Conservation (phyloP, 2,888 invertebrate species). For the Magallana nippona region DNA sequence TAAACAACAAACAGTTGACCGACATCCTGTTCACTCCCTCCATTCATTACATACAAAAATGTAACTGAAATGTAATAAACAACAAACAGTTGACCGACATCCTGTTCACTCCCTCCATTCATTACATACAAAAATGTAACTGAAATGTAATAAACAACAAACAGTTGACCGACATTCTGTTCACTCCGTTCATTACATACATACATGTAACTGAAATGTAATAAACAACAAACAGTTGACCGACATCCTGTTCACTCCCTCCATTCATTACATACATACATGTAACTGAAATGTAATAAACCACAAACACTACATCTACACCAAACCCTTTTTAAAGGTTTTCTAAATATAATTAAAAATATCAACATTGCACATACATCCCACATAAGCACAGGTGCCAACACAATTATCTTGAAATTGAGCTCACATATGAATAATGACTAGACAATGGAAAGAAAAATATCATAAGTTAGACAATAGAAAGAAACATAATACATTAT, state of each 20-base stretch:
- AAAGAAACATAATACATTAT: too few species aligned
- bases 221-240: not conserved
- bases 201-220: not conserved
- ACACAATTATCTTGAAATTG: not conserved
- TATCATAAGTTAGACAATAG: too few species aligned
- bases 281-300: not conserved
- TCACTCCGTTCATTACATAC: too few species aligned
- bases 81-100: too few species aligned
- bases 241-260: too few species aligned
- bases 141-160: not conserved
- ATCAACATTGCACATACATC: slow-evolving; percentile 26
- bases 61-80: not conserved
- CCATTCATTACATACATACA: too few species aligned
- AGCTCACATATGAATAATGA: not conserved
- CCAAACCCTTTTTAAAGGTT: not conserved
- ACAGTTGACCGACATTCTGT: too few species aligned
- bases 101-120: too few species aligned
- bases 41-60: too few species aligned
- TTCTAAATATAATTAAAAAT: not conserved
- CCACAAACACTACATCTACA: not conserved
- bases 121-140: too few species aligned
- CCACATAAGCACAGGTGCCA: slow-evolving; percentile 16
- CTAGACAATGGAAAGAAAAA: not conserved
- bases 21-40: too few species aligned
- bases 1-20: not conserved